Percentiles rank a stretch among this genome's conserved stretches.
These are phyloP conservation scores for Andrena camellia DNA, from an alignment of 2,888 invertebrate genomes.

Conservation along the genomic window DNA sequence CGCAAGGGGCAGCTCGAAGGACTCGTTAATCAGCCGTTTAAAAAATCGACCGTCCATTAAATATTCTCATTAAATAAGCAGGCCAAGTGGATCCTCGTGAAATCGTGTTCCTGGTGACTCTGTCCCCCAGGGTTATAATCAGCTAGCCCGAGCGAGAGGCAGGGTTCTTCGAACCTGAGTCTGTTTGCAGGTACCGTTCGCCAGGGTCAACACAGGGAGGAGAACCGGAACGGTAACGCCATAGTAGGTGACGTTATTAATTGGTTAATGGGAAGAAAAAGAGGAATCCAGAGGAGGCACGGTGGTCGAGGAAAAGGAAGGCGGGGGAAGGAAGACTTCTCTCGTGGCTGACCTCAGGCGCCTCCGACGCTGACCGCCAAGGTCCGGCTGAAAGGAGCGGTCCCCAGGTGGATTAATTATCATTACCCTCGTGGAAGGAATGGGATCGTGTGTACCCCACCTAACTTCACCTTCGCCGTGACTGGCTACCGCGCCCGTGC, in stretches of 20 bases:
- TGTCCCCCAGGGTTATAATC: slow-evolving; percentile 65
- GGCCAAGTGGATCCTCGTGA: slow-evolving; percentile 16
- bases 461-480: slow-evolving; percentile 72
- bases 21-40: background rate
- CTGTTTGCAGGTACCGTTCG: slow-evolving; percentile 75
- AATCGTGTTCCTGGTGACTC: slow-evolving; percentile 45
- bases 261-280: slow-evolving; percentile 79
- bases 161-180: slow-evolving; percentile 76
- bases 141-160: slow-evolving; percentile 48
- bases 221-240: slow-evolving; percentile 76
- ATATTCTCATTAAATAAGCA: slow-evolving; percentile 12
- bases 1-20: background rate
- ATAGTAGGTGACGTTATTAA: slow-evolving; percentile 81
- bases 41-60: background rate
- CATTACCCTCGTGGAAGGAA: slow-evolving; percentile 76
- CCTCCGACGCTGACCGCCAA: slow-evolving; percentile 67
- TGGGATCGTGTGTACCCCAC: slow-evolving; percentile 74
- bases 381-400: slow-evolving; percentile 72
- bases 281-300: slow-evolving; percentile 54
- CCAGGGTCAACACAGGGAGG: slow-evolving; percentile 71
- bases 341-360: slow-evolving; percentile 69
- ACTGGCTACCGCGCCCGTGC: slow-evolving; percentile 80
- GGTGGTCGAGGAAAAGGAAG: slow-evolving; percentile 44
- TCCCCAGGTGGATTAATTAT: slow-evolving; percentile 81
- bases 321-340: slow-evolving; percentile 58